A percentile compares a stretch with the other conserved stretches of the same genome.
These are phyloP conservation scores for Drosophila navojoa DNA, from an alignment of 1,140 invertebrate genomes.

Conservation along the genomic window DNA sequence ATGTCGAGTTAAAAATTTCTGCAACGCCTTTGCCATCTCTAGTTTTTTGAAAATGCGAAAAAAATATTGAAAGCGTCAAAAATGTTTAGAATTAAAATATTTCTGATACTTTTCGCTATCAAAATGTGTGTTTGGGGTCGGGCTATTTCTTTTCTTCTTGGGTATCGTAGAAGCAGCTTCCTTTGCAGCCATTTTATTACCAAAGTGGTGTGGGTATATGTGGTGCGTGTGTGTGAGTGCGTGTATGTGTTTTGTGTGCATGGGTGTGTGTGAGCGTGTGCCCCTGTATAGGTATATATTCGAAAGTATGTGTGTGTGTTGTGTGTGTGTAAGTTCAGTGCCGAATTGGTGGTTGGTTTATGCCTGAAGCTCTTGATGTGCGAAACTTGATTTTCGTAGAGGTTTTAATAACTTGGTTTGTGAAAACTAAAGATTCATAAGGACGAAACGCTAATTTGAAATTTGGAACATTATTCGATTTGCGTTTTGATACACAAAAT, in stretches of 20 bases:
- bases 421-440: constrained; percentile 67
- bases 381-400: constrained; percentile 65
- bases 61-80: constrained; percentile 75
- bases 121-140: constrained; percentile 44
- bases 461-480: constrained; percentile 71
- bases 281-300: constrained; percentile 49
- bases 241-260: constrained; percentile 24
- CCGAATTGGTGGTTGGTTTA: constrained; percentile 69
- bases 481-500: constrained; percentile 79
- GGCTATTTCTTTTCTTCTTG: constrained; percentile 82
- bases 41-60: constrained; percentile 66
- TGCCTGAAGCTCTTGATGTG: constrained; percentile 63
- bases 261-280: constrained; percentile 39
- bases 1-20: constrained; percentile 53
- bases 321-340: constrained; percentile 55
- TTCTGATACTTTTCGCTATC: constrained; percentile 9
- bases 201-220: constrained; percentile 68
- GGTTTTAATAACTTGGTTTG: constrained; percentile 53
- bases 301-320: constrained; percentile 61
- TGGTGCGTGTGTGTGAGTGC: constrained; percentile 28
- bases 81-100: constrained; percentile 37
- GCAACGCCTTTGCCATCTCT: constrained; percentile 66
- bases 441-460: constrained; percentile 68
- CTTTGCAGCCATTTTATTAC: constrained; percentile 80
- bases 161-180: constrained; percentile 82